Conservation (phyloP, 2,113 vertebrate species). For the Aegotheles bennettii region DNA sequence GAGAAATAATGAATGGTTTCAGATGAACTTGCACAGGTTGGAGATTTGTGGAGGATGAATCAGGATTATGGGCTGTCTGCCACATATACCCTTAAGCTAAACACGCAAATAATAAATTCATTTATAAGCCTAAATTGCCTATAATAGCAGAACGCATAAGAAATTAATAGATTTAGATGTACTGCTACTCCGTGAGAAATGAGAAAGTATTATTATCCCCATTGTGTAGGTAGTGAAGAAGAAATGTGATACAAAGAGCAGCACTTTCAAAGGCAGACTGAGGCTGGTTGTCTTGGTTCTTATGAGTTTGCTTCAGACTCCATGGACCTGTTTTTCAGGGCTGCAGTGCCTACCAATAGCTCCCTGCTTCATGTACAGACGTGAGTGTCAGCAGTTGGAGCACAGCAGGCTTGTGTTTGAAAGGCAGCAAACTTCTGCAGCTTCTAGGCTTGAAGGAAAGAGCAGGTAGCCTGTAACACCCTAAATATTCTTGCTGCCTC, state of each 20-base stretch:
- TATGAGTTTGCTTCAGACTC: fast-evolving
- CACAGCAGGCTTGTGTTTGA: neutral
- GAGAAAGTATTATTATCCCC: neutral
- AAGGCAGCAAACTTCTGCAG: neutral
- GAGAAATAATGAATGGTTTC: neutral
- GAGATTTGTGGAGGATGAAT: constrained; percentile 9
- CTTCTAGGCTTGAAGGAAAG: neutral
- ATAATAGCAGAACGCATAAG: neutral
- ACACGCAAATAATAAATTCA: neutral
- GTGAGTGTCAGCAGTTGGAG: neutral
- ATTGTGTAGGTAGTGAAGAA: neutral
- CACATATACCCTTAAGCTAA: neutral
- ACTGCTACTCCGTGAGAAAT: neutral
- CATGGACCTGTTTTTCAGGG: neutral
- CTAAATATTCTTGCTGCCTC: neutral
- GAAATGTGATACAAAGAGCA: neutral
- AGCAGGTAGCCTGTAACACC: neutral
- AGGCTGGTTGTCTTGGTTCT: neutral
- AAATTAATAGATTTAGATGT: neutral
- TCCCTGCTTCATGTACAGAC: neutral
- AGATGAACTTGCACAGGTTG: neutral
- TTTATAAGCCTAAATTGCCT: constrained; percentile 1
- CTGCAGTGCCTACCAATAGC: neutral
- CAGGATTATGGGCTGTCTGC: constrained; percentile 7
- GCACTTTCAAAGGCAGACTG: neutral